A percentile compares a stretch with the other conserved stretches of the same genome.
Conservation (phyloP, 64 coral and sea anemone genomes). For the Montipora sp. region DNA sequence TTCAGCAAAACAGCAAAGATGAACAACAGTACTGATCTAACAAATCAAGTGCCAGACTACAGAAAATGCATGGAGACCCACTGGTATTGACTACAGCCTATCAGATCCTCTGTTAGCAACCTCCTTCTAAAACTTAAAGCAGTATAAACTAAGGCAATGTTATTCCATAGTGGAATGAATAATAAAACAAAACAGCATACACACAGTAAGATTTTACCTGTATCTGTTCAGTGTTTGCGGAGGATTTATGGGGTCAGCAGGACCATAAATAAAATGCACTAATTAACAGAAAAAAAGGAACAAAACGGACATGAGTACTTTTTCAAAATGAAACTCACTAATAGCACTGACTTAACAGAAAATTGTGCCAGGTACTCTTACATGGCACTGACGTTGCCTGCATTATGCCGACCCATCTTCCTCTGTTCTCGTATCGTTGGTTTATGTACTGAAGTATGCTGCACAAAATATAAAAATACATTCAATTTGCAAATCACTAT, state of each 20-base stretch:
- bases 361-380: background rate
- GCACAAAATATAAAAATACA: background rate
- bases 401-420: constrained; percentile 78
- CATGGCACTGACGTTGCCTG: constrained; percentile 75
- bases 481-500: no score
- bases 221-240: constrained; percentile 80
- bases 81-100: no score
- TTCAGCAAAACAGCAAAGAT: no score
- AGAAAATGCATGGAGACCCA: no score
- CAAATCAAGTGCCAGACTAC: no score
- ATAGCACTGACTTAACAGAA: no score
- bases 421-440: constrained; percentile 70
- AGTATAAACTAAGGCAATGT: no score
- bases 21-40: no score
- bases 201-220: constrained; percentile 48
- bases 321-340: background rate
- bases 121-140: no score
- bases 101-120: no score
- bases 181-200: background rate
- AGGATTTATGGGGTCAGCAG: constrained; percentile 87
- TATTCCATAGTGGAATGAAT: no score
- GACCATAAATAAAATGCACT: constrained; percentile 93
- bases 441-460: constrained; percentile 85
- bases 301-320: no score
- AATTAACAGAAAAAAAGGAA: background rate